Conservation (phyloP, 2,113 vertebrate species). For the Phalacrocorax brasilianus region DNA sequence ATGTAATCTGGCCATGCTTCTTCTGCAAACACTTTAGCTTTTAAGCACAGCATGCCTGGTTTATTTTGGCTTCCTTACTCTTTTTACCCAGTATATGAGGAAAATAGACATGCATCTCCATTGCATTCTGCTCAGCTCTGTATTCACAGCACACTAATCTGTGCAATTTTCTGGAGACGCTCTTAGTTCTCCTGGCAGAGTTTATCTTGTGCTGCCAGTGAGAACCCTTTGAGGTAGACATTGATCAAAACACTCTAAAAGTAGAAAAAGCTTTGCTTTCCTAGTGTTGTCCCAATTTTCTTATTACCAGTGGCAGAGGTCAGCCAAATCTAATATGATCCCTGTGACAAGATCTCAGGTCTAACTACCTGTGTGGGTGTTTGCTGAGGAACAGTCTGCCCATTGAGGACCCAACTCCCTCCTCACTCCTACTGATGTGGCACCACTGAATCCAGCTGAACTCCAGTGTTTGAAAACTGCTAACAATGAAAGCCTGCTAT, state of each 20-base stretch:
- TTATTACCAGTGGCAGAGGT: background rate
- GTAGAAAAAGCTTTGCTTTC: background rate
- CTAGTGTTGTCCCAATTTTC: background rate
- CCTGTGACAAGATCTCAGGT: background rate
- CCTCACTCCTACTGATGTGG: background rate
- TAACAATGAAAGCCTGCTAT: background rate
- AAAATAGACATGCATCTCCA: background rate
- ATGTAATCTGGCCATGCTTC: background rate
- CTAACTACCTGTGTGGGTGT: background rate
- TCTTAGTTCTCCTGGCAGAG: background rate
- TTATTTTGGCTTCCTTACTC: slow-evolving; percentile 38
- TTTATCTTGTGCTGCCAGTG: background rate
- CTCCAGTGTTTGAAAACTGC: background rate
- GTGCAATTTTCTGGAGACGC: background rate
- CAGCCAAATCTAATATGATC: background rate
- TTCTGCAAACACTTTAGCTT: slow-evolving; percentile 23
- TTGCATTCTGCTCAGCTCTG: background rate
- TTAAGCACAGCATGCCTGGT: slow-evolving; percentile 6
- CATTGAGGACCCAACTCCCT: background rate
- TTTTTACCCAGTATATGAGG: background rate
- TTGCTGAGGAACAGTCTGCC: background rate
- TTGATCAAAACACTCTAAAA: background rate
- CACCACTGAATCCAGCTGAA: background rate
- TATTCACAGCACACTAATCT: background rate
- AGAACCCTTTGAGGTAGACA: background rate